A percentile compares a stretch with the other conserved stretches of the same genome.
Evolutionary conservation across 2,888 invertebrate species (phyloP).

Genomic region (Poecilobothrus nobilitatus): DNA sequence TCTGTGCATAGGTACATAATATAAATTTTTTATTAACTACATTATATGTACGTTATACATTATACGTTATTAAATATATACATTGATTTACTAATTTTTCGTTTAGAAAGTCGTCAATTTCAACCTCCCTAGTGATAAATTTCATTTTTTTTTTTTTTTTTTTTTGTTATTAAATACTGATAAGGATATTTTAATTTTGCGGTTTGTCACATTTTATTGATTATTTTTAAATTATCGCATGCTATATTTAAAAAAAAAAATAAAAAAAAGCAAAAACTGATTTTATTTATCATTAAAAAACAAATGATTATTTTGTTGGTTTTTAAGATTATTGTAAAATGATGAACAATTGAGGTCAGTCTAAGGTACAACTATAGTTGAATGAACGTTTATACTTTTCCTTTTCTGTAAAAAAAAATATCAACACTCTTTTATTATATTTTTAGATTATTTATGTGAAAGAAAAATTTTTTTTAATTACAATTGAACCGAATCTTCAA

Average conservation of each 20-base stretch:
- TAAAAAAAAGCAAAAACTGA: too few species aligned
- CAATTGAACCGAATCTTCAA: too few species aligned
- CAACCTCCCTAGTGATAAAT: neutral
- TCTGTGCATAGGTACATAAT: too few species aligned
- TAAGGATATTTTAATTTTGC: neutral
- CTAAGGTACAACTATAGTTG: neutral
- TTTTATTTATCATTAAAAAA: too few species aligned
- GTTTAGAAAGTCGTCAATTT: too few species aligned
- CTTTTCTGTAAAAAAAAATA: neutral
- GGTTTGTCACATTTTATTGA: neutral
- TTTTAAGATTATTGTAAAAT: neutral
- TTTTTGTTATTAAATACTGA: neutral
- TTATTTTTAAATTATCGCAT: neutral
- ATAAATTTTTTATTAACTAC: too few species aligned
- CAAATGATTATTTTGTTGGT: neutral
- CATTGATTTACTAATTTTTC: too few species aligned
- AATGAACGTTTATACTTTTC: neutral
- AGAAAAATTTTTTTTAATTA: neutral
- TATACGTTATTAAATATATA: too few species aligned
- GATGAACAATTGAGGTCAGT: neutral
- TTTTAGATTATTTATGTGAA: neutral
- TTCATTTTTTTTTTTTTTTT: neutral
- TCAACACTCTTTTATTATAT: too few species aligned
- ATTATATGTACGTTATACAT: too few species aligned
- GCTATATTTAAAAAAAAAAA: neutral